Evolutionary conservation across 2,113 vertebrate genomes (phyloP), one percentile per base, ranked within the genome.

Genomic region (Pluvialis apricaria): DNA sequence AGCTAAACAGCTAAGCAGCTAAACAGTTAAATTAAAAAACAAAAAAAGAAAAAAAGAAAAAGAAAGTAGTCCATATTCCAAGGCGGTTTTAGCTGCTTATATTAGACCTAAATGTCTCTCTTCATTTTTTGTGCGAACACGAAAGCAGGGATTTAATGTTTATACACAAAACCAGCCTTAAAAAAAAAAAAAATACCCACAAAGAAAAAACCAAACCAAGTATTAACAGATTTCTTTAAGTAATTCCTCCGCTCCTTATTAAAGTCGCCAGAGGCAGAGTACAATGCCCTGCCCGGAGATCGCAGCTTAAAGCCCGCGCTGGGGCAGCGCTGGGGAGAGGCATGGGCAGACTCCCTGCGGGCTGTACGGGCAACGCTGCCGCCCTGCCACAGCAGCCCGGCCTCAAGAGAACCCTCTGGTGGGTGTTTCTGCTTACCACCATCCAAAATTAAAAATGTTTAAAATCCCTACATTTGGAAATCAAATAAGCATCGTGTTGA

Each of bases 371-470:
- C 81, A 89, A 62, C 1, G 6, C 29, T 72, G 32, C 69, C 28
- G 64, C 49, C 73, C 75, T 49, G 61, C 58, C 61, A 47, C 24
- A 52, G 52, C 70, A 76, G 60, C 61, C 38, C 3, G 0, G 49
- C 15, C 88, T 70, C 83, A 13, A 2, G 40, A 72, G 92, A 94
- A 24, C 28, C 40, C n/a, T 82, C 72, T 60, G 69, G 68, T 4
- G 52, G 52, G 12, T 24, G 57, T 1, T 84, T 40, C 95, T 83
- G 95, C 81, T 92, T 69, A 89, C 77, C 73, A 82, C 75, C 86
- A 96, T 91, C 65, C 85, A 96, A 92, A 87, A 80, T 94, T 94
- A 25, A 94, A 79, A 49, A 51, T 12, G 29, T 15, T 70, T 34
- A 75, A 85, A 80, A 80, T 34, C 78, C 55, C 58, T 34, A 21